Conservation (phyloP, 2,113 vertebrate genomes). For the Hippocampus mohnikei region DNA sequence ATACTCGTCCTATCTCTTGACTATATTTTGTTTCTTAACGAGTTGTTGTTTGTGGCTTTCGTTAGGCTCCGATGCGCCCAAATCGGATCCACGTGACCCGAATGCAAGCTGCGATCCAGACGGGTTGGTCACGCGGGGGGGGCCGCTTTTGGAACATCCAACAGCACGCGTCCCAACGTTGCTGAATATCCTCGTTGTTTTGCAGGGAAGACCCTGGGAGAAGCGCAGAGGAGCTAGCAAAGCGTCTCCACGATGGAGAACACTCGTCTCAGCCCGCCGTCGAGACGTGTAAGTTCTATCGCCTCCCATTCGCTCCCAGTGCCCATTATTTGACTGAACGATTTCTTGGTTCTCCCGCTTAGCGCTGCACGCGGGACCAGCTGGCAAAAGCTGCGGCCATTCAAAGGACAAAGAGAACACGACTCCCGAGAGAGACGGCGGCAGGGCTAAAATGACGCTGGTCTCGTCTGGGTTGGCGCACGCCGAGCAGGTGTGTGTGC, state of each 20-base stretch:
- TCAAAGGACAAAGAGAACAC: slow-evolving; percentile 48
- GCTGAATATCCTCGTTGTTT: background rate
- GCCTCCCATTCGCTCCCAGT: background rate
- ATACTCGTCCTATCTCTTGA: too few relatives aligned
- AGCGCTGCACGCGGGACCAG: background rate
- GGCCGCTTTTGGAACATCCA: background rate
- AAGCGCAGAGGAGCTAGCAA: background rate
- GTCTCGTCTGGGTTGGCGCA: slow-evolving; percentile 58
- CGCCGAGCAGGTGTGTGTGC: slow-evolving; percentile 61
- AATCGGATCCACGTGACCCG: background rate
- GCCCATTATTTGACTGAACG: background rate
- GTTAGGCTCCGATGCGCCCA: slow-evolving; percentile 27
- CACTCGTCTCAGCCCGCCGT: background rate
- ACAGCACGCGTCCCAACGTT: background rate
- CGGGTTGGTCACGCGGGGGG: slow-evolving; percentile 24
- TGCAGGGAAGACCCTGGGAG: slow-evolving; percentile 35
- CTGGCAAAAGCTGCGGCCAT: background rate
- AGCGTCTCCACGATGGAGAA: slow-evolving; percentile 6
- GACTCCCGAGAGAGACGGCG: slow-evolving; percentile 22
- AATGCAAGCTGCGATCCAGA: background rate
- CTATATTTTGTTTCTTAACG: background rate
- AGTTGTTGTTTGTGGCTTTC: slow-evolving; percentile 13
- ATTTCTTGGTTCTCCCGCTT: background rate
- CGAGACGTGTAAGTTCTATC: slow-evolving; percentile 31
- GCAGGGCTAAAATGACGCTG: slow-evolving; percentile 37